Evolutionary conservation across 2,113 vertebrate genomes (phyloP).

Genomic region (Hippocampus comes): DNA sequence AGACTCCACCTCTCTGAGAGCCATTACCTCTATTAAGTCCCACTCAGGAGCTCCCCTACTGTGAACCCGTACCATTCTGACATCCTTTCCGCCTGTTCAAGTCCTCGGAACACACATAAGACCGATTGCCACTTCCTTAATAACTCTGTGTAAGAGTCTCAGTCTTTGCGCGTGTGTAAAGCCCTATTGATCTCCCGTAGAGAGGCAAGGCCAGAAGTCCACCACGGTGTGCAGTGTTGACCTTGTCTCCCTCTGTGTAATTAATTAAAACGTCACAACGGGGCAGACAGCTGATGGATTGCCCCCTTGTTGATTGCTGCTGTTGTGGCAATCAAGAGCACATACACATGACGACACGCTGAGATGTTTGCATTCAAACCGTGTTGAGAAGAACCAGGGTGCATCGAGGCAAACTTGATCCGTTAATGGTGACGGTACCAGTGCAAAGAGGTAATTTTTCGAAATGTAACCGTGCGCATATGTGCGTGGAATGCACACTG

Average conservation of each 20-base stretch:
- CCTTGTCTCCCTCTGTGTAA: conserved; percentile 69
- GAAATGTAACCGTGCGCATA: not conserved
- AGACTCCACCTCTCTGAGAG: conserved; percentile 27
- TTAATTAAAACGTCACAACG: conserved; percentile 74
- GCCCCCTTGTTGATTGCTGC: conserved; percentile 67
- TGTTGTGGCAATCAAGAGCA: conserved; percentile 50
- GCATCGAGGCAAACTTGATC: conserved; percentile 4
- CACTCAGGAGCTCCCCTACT: conserved; percentile 51
- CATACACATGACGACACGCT: conserved; percentile 13
- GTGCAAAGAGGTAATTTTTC: not conserved
- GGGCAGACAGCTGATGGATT: conserved; percentile 68
- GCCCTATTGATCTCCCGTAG: conserved; percentile 67
- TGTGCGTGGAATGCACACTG: not conserved
- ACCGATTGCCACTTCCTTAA: conserved; percentile 58
- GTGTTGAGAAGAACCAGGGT: conserved; percentile 11
- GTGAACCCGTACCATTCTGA: conserved; percentile 55
- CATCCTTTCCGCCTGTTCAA: conserved; percentile 53
- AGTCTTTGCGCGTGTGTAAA: conserved; percentile 56
- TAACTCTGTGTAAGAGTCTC: conserved; percentile 61
- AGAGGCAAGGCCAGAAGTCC: conserved; percentile 44
- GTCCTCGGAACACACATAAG: conserved; percentile 52
- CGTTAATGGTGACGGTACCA: conserved; percentile 30
- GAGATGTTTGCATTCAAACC: conserved; percentile 36
- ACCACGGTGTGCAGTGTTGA: conserved; percentile 50
- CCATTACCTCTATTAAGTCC: conserved; percentile 64